Percentiles rank a stretch among this genome's conserved stretches.
Conservation (phyloP, 1,140 invertebrate genomes). For the Daktulosphaira vitifoliae region DNA sequence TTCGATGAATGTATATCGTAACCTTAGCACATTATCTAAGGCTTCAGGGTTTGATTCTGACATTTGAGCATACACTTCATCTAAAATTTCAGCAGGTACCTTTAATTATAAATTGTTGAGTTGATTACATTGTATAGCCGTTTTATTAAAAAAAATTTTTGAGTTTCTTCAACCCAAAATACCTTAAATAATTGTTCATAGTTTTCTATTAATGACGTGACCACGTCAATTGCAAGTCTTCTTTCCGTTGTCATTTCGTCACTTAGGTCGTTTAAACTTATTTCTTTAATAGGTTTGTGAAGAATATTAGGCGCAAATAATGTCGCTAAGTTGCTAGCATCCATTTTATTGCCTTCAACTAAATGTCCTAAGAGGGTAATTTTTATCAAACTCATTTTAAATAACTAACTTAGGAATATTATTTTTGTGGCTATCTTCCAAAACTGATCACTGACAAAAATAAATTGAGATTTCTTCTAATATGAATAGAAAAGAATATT, state of each 20-base stretch:
- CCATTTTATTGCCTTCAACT: constrained; percentile 84
- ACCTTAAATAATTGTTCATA: constrained; percentile 62
- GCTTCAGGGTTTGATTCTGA: constrained; percentile 71
- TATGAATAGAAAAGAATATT: too few relatives aligned
- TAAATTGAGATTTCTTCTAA: too few relatives aligned
- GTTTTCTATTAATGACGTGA: constrained; percentile 72
- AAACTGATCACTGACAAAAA: too few relatives aligned
- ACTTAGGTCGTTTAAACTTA: constrained; percentile 49
- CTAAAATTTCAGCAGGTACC: constrained; percentile 66
- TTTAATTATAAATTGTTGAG: constrained; percentile 40
- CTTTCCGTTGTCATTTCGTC: constrained; percentile 67
- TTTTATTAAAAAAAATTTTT: too few relatives aligned
- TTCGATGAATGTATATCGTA: constrained; percentile 47
- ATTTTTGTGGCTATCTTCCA: too few relatives aligned
- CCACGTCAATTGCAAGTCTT: constrained; percentile 79
- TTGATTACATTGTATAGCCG: too few relatives aligned
- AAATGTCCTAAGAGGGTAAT: constrained; percentile 48
- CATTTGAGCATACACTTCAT: constrained; percentile 76
- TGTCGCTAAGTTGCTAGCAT: constrained; percentile 80
- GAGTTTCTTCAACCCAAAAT: constrained; percentile 22
- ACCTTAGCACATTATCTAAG: constrained; percentile 58
- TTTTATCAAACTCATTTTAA: too few relatives aligned
- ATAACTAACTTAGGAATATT: too few relatives aligned
- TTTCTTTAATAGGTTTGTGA: constrained; percentile 53
- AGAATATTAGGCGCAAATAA: constrained; percentile 90